Evolutionary conservation across 2,797 vertebrate species (phyloP).

Genomic region (Helarctos malayanus): DNA sequence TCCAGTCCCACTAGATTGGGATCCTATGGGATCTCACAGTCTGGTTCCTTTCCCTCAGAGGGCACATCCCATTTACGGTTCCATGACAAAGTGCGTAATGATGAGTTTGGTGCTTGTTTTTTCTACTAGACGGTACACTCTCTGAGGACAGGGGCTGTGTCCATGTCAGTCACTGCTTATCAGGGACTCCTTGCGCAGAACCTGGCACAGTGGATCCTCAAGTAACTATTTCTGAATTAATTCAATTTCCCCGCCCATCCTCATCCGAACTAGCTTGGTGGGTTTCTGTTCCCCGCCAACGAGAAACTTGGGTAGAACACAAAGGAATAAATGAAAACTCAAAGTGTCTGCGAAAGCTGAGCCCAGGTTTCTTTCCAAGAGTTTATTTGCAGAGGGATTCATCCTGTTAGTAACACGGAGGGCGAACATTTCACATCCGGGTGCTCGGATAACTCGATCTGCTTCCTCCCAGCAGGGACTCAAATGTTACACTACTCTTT

Average conservation of each 20-base stretch:
- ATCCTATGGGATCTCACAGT: neutral
- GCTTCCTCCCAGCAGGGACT: slow-evolving; percentile 31
- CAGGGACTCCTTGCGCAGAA: neutral
- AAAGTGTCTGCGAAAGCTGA: slow-evolving; percentile 36
- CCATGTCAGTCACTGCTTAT: neutral
- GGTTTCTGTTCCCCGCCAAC: slow-evolving; percentile 20
- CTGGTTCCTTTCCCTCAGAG: neutral
- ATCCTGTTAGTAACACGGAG: neutral
- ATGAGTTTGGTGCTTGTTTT: neutral
- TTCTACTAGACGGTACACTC: neutral
- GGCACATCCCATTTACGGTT: neutral
- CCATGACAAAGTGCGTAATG: neutral
- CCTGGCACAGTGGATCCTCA: neutral
- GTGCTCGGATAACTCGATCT: neutral
- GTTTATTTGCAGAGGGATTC: neutral
- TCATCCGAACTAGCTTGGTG: neutral
- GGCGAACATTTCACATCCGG: neutral
- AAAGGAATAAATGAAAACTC: slow-evolving; percentile 26
- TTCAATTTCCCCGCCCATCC: neutral
- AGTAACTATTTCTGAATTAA: slow-evolving; percentile 52
- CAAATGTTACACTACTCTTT: slow-evolving; percentile 53
- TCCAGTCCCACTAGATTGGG: neutral
- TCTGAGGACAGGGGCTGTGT: neutral
- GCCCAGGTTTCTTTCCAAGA: neutral
- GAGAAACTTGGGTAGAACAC: slow-evolving; percentile 16